A percentile compares a stretch with the other conserved stretches of the same genome.
phyloP scores from a whole-genome alignment of 2,888 invertebrate species.

The Mechanitis mazaeus region DNA sequence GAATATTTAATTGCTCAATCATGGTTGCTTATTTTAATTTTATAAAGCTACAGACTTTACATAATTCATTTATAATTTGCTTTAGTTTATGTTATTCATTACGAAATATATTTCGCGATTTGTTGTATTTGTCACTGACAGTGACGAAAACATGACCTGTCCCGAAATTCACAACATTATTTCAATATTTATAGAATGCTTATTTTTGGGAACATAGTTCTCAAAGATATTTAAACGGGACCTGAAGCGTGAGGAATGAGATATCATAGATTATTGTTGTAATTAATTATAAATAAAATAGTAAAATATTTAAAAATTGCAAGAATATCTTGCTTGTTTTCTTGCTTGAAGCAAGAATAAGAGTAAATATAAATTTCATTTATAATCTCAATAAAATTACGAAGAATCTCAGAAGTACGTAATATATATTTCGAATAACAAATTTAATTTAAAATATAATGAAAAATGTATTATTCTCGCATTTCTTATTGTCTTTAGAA shows the following conservation, averaged over 20 bases:
- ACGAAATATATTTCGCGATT: too few species aligned
- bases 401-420: too few species aligned
- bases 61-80: too few species aligned
- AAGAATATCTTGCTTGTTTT: background rate
- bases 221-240: constrained; percentile 17
- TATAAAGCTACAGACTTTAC: too few species aligned
- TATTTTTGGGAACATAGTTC: constrained; percentile 21
- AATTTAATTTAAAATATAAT: too few species aligned
- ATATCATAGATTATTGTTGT: constrained; percentile 18
- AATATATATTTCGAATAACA: too few species aligned
- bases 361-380: background rate
- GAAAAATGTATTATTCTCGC: too few species aligned
- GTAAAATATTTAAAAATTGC: background rate
- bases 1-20: too few species aligned
- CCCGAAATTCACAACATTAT: background rate
- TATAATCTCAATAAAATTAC: too few species aligned
- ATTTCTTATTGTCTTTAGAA: too few species aligned
- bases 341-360: constrained; percentile 1
- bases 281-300: background rate
- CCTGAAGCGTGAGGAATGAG: constrained; percentile 22
- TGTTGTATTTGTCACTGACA: background rate
- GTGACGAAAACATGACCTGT: background rate
- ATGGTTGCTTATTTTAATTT: too few species aligned
- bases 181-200: background rate
- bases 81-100: too few species aligned